Evolutionary conservation across 2,113 vertebrate species (phyloP), one percentile per base, ranked within the genome.

Genomic region (Pitta sordida): DNA sequence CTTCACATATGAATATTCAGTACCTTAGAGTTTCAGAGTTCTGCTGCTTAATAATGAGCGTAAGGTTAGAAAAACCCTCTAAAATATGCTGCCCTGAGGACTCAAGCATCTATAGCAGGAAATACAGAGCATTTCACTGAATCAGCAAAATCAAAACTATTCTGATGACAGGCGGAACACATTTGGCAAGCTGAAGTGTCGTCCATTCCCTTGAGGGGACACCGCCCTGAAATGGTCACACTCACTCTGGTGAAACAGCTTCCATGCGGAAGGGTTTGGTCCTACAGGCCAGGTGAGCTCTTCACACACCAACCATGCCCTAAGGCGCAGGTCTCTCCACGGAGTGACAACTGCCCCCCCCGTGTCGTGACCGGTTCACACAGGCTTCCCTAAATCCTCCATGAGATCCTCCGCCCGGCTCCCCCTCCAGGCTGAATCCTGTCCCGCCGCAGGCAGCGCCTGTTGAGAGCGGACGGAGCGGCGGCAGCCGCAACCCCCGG

Each of bases 291-390:
- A 32, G 60, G 44, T 27, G 9, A 55, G 7, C 30, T 48, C 49
- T 37, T 53, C 8, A 20, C 17, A 46, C 15, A 46, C 16, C 62
- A 64, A 22, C 51, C 3, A 1, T 5, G 4, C 29, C 60, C 29
- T 17, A 10, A 13, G 22, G 18, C 15, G 18, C 58, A 2, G 22
- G 23, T 52, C 27, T 53, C 65, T 26, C 8, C 20, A 3, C 0
- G 5, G 23, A 48, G 9, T 7, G 0, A 24, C 11, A 21, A 27
- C 13, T 10, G 16, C 48, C 4, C 15, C 4, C 15, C 15, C 6
- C 5, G 4, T 0, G 1, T 2, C 6, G 37, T 4, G 10, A 22
- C 32, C 30, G 51, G 23, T 52, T 52, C 37, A 30, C 32, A 15
- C 1, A 2, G 21, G 39, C 46, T 36, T 36, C 52, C 53, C 48